These are phyloP conservation scores for Troides aeacus DNA, from an alignment of 2,888 invertebrate genomes.

Conservation along the genomic window DNA sequence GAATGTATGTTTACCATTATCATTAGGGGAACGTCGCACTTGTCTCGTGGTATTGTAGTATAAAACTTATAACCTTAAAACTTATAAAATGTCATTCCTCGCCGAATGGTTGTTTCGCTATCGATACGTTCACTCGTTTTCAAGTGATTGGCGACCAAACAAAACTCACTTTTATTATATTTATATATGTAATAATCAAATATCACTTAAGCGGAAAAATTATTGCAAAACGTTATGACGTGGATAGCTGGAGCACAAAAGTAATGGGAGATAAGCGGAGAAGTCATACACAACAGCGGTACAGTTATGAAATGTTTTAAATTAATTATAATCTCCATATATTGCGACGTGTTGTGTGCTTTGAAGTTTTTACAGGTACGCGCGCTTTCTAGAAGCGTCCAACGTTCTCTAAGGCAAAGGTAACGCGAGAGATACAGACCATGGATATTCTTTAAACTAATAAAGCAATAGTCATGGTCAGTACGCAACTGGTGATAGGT, in stretches of 20 bases:
- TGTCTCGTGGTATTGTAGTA: too few species aligned
- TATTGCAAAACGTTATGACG: background rate
- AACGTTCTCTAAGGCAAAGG: background rate
- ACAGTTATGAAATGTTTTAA: slow-evolving; percentile 37
- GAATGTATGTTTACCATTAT: too few species aligned
- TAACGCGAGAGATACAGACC: background rate
- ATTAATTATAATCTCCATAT: slow-evolving; percentile 36
- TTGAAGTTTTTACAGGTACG: background rate
- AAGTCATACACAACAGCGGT: slow-evolving; percentile 31
- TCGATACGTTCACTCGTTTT: too few species aligned
- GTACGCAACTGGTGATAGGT: too few species aligned
- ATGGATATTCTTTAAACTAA: too few species aligned
- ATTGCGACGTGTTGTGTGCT: slow-evolving; percentile 35
- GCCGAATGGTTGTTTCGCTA: too few species aligned
- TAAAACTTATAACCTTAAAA: too few species aligned
- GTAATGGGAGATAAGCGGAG: slow-evolving; percentile 24
- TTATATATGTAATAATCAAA: background rate
- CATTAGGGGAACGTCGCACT: too few species aligned
- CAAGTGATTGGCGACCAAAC: too few species aligned
- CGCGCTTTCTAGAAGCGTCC: slow-evolving; percentile 11
- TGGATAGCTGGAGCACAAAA: slow-evolving; percentile 16
- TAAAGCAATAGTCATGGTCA: too few species aligned
- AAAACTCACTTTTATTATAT: background rate
- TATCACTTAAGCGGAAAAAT: slow-evolving; percentile 11
- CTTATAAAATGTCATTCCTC: too few species aligned